These are phyloP conservation scores for Pherbina coryleti DNA, from an alignment of 2,888 invertebrate genomes.

Conservation along the genomic window DNA sequence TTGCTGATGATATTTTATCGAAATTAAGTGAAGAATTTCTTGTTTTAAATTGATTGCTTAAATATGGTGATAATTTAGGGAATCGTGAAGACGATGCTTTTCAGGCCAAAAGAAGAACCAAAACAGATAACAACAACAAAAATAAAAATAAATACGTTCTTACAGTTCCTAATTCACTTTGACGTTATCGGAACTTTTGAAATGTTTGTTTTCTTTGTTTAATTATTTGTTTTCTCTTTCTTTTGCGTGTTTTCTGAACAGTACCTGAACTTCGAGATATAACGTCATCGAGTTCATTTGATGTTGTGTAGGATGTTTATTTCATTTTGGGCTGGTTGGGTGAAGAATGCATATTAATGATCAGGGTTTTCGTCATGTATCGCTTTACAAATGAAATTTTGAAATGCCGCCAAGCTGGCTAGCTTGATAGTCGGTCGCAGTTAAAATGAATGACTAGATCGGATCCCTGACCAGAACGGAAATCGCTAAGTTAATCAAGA, in stretches of 20 bases:
- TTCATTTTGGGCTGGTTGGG: not conserved
- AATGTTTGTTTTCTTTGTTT: constrained; percentile 40
- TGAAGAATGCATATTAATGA: constrained; percentile 12
- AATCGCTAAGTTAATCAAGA: not conserved
- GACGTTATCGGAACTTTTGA: constrained; percentile 45
- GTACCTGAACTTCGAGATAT: constrained; percentile 3
- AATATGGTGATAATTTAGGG: constrained; percentile 58
- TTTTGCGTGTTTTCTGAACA: not conserved
- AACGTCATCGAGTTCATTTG: constrained; percentile 15
- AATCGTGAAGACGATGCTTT: constrained; percentile 13
- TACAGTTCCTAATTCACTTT: constrained; percentile 31
- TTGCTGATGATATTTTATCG: constrained; percentile 53
- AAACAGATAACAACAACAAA: not conserved
- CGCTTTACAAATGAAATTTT: constrained; percentile 25
- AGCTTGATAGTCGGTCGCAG: not conserved
- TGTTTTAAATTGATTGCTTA: constrained; percentile 59
- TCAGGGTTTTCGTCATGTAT: constrained; percentile 17
- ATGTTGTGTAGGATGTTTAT: constrained; percentile 32
- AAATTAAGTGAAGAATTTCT: constrained; percentile 60
- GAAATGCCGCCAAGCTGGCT: constrained; percentile 42
- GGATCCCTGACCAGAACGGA: constrained; percentile 27
- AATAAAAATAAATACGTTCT: constrained; percentile 7
- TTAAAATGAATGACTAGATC: constrained; percentile 10
- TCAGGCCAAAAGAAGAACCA: not conserved
- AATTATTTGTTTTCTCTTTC: constrained; percentile 22